These are phyloP conservation scores for Hirtodrosophila duncani DNA, from an alignment of 2,888 invertebrate genomes.

Conservation along the genomic window DNA sequence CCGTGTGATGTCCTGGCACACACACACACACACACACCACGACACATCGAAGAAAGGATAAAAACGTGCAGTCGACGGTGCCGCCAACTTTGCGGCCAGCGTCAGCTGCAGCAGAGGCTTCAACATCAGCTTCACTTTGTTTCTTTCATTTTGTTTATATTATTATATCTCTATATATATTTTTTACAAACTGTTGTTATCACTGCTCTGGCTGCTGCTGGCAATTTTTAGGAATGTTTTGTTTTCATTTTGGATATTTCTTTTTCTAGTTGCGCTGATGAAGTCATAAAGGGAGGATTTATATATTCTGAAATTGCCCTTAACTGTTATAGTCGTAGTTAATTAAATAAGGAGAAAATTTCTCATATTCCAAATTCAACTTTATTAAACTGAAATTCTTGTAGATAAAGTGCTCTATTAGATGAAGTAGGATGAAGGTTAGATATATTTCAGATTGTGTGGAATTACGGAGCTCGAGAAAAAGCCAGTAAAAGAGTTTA, in stretches of 20 bases:
- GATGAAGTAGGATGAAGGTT: too few species aligned
- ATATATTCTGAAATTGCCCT: too few species aligned
- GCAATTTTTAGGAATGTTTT: constrained; percentile 28
- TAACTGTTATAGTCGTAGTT: too few species aligned
- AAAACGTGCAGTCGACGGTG: constrained; percentile 53
- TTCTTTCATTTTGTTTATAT: constrained; percentile 57
- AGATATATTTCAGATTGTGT: too few species aligned
- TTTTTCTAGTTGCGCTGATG: constrained; percentile 2
- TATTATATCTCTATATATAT: constrained; percentile 10
- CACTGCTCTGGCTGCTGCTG: constrained; percentile 20
- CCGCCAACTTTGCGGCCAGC: constrained; percentile 21
- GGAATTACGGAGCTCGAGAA: too few species aligned
- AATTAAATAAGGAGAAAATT: too few species aligned
- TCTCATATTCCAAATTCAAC: too few species aligned
- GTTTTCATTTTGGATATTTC: constrained; percentile 21
- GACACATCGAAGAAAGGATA: constrained; percentile 69
- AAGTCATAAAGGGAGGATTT: constrained; percentile 3
- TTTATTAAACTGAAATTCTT: too few species aligned
- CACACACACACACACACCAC: constrained; percentile 56
- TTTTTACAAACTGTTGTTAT: constrained; percentile 7
- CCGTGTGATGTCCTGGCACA: constrained; percentile 68
- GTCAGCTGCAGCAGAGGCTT: constrained; percentile 12
- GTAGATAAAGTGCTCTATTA: too few species aligned
- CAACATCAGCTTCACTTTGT: constrained; percentile 41
- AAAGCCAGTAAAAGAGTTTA: too few species aligned